Evolutionary conservation across 1,140 invertebrate genomes (phyloP), one percentile per base, ranked within the genome.

Genomic region (Parapsyche elsis): DNA sequence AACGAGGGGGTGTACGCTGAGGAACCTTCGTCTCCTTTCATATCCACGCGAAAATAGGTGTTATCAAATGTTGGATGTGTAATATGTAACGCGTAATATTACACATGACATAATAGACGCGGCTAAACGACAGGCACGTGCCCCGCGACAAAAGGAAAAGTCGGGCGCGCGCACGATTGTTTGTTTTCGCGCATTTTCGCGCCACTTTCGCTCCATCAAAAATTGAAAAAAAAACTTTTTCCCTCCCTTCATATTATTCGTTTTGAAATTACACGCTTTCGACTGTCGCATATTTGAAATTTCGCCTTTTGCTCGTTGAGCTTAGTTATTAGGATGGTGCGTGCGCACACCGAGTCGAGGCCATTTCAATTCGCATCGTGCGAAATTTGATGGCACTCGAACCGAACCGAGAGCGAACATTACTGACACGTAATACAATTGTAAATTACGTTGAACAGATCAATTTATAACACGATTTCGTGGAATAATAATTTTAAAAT

Each of bases 1-100:
- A 12, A 53, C 49, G 49, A 12, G 16, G 10, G 49, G 10, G 49
- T 10, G 2, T 53, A 14, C 49, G 12, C 16, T 10, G 49, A 14
- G 12, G 49, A 53, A 71, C 24, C n/a, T 73, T 73, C 64, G 64
- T 67, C 19, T 73, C 44, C 19, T 73, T 73, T 73, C 71, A 73
- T 73, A 73, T 73, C 71, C 71, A 16, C 71, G 5, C 71, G 30
- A 73, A 73, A 73, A 73, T 73, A 73, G 71, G 38, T 73, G 71
- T 73, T 73, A 73, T 73, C 71, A 73, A 73, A 73, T 73, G 71
- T 73, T 73, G 71, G 26, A 73, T 73, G 44, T 73, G 71, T 73
- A 73, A 73, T 73, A 73, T 73, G 71, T 73, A 73, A 73, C 71
- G 24, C 45, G 71, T 73, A 73, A 73, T 73, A 73, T 73, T 73